These are phyloP conservation scores for Pachypsylla venusta DNA, from an alignment of 1,140 invertebrate species.

Conservation along the genomic window DNA sequence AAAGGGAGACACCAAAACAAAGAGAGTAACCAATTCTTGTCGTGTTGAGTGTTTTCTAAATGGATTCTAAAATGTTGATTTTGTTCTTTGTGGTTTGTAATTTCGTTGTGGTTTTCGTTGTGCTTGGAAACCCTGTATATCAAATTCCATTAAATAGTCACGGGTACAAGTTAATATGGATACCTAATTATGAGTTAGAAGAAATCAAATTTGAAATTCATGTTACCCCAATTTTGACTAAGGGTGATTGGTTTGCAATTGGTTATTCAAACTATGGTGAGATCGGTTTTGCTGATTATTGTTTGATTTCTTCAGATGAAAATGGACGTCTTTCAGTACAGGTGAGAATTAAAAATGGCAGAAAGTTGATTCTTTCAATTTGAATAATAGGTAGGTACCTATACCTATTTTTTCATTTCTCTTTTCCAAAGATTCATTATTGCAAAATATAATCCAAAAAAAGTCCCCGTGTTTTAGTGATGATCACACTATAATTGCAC, in stretches of 20 bases:
- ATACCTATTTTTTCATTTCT: too few relatives aligned
- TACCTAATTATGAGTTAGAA: constrained; percentile 16
- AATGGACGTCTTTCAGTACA: constrained; percentile 45
- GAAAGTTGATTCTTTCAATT: too few relatives aligned
- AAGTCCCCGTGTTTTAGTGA: too few relatives aligned
- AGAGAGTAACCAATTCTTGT: too few relatives aligned
- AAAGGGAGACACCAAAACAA: too few relatives aligned
- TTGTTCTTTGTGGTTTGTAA: too few relatives aligned
- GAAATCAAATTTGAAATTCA: constrained; percentile 17
- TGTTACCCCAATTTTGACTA: not conserved
- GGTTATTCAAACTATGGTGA: constrained; percentile 87
- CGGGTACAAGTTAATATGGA: constrained; percentile 23
- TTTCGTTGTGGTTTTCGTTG: not conserved
- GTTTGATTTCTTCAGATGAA: constrained; percentile 61
- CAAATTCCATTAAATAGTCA: constrained; percentile 21
- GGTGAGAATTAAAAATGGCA: constrained; percentile 33
- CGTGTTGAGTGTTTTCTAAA: too few relatives aligned
- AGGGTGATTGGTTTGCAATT: constrained; percentile 56
- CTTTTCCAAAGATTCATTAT: too few relatives aligned
- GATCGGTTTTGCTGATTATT: constrained; percentile 61
- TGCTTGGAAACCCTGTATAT: constrained; percentile 13
- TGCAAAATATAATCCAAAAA: too few relatives aligned
- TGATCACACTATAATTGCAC: too few relatives aligned
- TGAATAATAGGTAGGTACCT: too few relatives aligned
- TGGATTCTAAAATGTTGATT: too few relatives aligned